These are phyloP conservation scores for Siphamia tubifer DNA, from an alignment of 2,113 vertebrate species.

Conservation along the genomic window DNA sequence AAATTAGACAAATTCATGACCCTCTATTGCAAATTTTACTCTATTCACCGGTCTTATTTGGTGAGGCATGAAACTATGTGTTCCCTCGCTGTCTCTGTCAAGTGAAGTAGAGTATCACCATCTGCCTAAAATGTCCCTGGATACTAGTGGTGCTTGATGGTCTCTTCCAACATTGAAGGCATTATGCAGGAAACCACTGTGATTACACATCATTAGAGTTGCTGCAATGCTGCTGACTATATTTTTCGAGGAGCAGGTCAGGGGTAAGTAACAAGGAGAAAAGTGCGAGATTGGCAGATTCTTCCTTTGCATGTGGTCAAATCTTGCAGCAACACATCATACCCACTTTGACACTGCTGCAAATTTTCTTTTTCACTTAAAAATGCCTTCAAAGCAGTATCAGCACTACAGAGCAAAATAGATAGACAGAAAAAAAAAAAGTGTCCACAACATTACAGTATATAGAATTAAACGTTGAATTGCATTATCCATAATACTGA, in stretches of 20 bases:
- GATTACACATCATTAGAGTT: slow-evolving; percentile 72
- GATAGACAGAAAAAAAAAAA: neutral
- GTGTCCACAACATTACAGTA: neutral
- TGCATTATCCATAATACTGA: no score
- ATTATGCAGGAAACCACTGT: slow-evolving; percentile 67
- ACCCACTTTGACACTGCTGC: slow-evolving; percentile 63
- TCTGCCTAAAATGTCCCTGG: slow-evolving; percentile 64
- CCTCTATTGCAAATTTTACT: slow-evolving; percentile 38
- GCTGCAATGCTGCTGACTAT: slow-evolving; percentile 69
- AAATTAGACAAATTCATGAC: slow-evolving; percentile 52
- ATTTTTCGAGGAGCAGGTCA: slow-evolving; percentile 71
- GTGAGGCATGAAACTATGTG: slow-evolving; percentile 42
- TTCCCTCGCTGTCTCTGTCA: slow-evolving; percentile 34
- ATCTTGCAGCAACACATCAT: slow-evolving; percentile 64
- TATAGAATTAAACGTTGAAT: no score
- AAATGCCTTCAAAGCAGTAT: slow-evolving; percentile 59
- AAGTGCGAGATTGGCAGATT: slow-evolving; percentile 68
- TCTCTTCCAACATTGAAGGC: slow-evolving; percentile 44
- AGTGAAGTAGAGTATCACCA: slow-evolving; percentile 62
- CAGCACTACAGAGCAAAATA: slow-evolving; percentile 5
- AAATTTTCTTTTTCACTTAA: slow-evolving; percentile 47
- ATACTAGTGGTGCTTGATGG: slow-evolving; percentile 57
- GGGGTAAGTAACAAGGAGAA: slow-evolving; percentile 68
- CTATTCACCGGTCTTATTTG: slow-evolving; percentile 42
- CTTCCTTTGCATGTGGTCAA: slow-evolving; percentile 62